phyloP scores from a whole-genome alignment of 2,888 invertebrate genomes.

The Machimus atricapillus region DNA sequence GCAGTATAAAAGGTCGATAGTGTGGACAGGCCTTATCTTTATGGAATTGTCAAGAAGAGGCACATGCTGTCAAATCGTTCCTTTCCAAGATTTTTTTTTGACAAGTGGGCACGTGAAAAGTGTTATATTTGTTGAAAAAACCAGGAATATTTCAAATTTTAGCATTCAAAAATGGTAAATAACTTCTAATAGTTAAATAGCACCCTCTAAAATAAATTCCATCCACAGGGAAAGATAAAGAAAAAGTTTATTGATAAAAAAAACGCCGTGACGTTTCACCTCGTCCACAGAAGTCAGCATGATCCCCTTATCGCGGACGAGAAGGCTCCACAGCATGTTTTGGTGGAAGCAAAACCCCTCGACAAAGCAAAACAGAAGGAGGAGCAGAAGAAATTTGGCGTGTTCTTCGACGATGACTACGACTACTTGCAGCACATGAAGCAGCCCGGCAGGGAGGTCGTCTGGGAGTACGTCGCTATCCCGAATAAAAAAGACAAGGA shows the following conservation, averaged over 20 bases:
- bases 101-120: neutral
- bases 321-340: conserved; percentile 85
- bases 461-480: conserved; percentile 61
- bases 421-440: conserved; percentile 91
- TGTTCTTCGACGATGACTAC: conserved; percentile 94
- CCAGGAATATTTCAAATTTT: neutral
- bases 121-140: neutral
- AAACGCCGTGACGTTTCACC: conserved; percentile 86
- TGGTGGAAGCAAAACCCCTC: conserved; percentile 66
- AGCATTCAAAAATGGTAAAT: neutral
- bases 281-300: conserved; percentile 92
- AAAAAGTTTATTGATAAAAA: conserved; percentile 85
- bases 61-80: neutral
- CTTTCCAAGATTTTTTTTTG: neutral
- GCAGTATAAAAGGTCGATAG: neutral
- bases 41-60: neutral
- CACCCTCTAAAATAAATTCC: neutral
- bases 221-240: conserved; percentile 57
- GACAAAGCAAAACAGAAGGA: conserved; percentile 67
- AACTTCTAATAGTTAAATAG: neutral
- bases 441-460: conserved; percentile 55
- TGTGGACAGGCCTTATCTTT: neutral
- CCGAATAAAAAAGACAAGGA: conserved; percentile 55
- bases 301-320: conserved; percentile 92
- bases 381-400: conserved; percentile 84